These are phyloP conservation scores for Sinohyriopsis cumingii DNA, from an alignment of 2,888 invertebrate species.

Conservation along the genomic window DNA sequence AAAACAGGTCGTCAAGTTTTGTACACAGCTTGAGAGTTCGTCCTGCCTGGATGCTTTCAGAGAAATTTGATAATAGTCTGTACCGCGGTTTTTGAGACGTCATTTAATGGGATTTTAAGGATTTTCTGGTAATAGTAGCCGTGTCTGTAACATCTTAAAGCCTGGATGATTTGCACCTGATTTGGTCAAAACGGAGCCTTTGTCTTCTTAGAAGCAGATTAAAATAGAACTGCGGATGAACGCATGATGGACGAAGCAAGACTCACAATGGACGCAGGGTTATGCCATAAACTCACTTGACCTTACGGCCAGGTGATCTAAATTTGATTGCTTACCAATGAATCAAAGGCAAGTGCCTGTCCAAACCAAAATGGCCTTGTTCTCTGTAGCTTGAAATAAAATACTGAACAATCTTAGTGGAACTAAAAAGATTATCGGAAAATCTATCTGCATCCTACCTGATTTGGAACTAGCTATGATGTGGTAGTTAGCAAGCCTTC, in stretches of 20 bases:
- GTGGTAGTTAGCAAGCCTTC: conserved; percentile 68
- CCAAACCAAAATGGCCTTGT: neutral
- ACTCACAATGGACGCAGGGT: conserved; percentile 1
- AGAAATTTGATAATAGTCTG: no score
- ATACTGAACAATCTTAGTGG: neutral
- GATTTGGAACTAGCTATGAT: conserved; percentile 66
- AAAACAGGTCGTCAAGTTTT: no score
- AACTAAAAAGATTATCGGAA: neutral
- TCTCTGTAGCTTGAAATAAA: neutral
- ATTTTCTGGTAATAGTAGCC: no score
- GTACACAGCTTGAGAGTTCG: no score
- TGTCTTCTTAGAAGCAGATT: no score
- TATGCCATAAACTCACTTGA: neutral
- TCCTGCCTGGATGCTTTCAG: no score
- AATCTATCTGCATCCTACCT: conserved; percentile 54
- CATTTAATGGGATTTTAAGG: no score
- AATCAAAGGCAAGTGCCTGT: no score
- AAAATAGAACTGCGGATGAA: neutral
- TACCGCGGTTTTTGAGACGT: no score
- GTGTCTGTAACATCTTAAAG: no score
- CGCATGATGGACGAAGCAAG: neutral
- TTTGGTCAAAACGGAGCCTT: no score
- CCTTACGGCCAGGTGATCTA: neutral
- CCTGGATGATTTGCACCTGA: no score
- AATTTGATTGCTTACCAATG: neutral